phyloP scores from a whole-genome alignment of 2,888 invertebrate genomes.

The Synergus gifuensis region DNA sequence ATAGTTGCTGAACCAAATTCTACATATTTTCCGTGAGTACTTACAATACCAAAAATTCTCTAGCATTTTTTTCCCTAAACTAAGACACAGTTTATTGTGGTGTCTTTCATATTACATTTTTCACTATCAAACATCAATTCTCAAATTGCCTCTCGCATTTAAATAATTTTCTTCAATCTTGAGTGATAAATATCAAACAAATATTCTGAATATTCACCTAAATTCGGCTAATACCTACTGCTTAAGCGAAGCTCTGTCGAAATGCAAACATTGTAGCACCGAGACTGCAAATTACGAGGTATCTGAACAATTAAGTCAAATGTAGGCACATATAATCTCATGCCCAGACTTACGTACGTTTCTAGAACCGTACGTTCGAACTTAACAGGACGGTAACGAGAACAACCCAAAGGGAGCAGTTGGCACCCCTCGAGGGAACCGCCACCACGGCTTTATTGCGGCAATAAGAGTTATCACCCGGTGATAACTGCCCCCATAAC shows the following conservation, averaged over 20 bases:
- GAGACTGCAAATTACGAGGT: conserved; percentile 14
- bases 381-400: conserved; percentile 50
- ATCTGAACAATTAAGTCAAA: conserved; percentile 6
- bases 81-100: no score
- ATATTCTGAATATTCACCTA: background rate
- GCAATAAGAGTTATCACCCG: conserved; percentile 71
- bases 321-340: conserved; percentile 41
- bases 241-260: background rate
- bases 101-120: no score
- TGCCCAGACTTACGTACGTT: conserved; percentile 29
- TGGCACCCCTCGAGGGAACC: conserved; percentile 55
- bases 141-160: no score
- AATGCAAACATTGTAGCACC: conserved; percentile 12
- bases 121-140: no score
- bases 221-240: background rate
- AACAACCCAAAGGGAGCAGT: conserved; percentile 56
- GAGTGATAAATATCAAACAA: no score
- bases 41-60: background rate
- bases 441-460: conserved; percentile 64
- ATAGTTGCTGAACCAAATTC: background rate
- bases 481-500: conserved; percentile 69
- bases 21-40: background rate
- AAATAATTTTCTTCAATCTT: no score
- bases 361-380: conserved; percentile 45
- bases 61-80: no score